These are phyloP conservation scores for Eleginops maclovinus DNA, from an alignment of 2,113 vertebrate genomes.

Conservation along the genomic window DNA sequence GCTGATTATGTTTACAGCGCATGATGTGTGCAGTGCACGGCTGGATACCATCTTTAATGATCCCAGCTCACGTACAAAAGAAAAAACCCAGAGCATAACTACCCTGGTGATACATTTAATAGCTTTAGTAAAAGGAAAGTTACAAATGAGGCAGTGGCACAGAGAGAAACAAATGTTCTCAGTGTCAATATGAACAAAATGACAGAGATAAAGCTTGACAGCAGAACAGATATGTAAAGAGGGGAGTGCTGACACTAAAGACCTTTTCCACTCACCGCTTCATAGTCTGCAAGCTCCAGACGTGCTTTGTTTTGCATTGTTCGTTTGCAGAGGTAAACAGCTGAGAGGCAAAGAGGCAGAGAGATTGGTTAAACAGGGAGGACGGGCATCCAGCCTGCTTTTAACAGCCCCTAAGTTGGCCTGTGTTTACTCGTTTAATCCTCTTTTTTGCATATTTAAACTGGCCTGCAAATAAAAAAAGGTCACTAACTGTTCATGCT, in stretches of 20 bases:
- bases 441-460: conserved; percentile 75
- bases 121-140: conserved; percentile 35
- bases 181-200: conserved; percentile 36
- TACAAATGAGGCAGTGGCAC: conserved; percentile 32
- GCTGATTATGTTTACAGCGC: conserved; percentile 39
- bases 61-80: conserved; percentile 21
- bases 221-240: conserved; percentile 30
- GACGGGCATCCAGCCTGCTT: conserved; percentile 48
- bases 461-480: conserved; percentile 62
- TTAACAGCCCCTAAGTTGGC: conserved; percentile 74
- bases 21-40: conserved; percentile 39
- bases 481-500: conserved; percentile 52
- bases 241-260: conserved; percentile 20
- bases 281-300: conserved; percentile 96
- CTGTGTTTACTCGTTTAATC: conserved; percentile 70
- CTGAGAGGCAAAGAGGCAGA: conserved; percentile 78
- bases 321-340: conserved; percentile 99
- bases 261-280: conserved; percentile 90
- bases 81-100: neutral
- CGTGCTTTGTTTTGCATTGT: conserved; percentile 99
- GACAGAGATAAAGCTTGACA: conserved; percentile 17
- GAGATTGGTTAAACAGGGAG: conserved; percentile 36
- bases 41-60: conserved; percentile 55
- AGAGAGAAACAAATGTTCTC: conserved; percentile 32
- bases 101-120: conserved; percentile 45